These are phyloP conservation scores for Paralichthys olivaceus DNA, from an alignment of 2,113 vertebrate genomes.

Conservation along the genomic window DNA sequence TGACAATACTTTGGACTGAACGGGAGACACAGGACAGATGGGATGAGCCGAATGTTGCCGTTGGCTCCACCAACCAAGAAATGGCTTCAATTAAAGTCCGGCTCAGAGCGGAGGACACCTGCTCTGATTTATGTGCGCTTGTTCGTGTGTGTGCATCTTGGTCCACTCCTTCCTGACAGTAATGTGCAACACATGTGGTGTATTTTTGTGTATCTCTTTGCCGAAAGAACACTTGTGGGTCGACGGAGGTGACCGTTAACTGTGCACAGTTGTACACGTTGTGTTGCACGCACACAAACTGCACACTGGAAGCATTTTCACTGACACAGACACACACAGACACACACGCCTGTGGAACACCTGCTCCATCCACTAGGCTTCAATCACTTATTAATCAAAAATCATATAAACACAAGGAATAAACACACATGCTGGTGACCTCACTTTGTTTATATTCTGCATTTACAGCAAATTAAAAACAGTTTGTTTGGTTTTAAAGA, in stretches of 20 bases:
- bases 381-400: neutral
- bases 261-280: neutral
- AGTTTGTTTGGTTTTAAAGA: neutral
- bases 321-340: neutral
- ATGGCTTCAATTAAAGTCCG: constrained; percentile 58
- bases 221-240: neutral
- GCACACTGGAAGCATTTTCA: too few relatives aligned
- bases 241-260: constrained; percentile 2
- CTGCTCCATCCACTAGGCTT: neutral
- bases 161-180: constrained; percentile 56
- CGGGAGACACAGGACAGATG: neutral
- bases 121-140: constrained; percentile 38
- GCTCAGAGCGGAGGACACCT: constrained; percentile 40
- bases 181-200: constrained; percentile 56
- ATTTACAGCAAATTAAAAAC: neutral
- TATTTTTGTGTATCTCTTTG: constrained; percentile 16
- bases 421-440: neutral
- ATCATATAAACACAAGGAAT: neutral
- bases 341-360: neutral
- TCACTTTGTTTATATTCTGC: neutral
- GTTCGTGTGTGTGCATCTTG: neutral
- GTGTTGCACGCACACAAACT: neutral
- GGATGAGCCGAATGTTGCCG: constrained; percentile 19
- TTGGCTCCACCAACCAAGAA: constrained; percentile 1
- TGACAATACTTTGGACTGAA: neutral